Evolutionary conservation across 2,888 invertebrate species (phyloP).

Genomic region (Caenorhabditis sp.): DNA sequence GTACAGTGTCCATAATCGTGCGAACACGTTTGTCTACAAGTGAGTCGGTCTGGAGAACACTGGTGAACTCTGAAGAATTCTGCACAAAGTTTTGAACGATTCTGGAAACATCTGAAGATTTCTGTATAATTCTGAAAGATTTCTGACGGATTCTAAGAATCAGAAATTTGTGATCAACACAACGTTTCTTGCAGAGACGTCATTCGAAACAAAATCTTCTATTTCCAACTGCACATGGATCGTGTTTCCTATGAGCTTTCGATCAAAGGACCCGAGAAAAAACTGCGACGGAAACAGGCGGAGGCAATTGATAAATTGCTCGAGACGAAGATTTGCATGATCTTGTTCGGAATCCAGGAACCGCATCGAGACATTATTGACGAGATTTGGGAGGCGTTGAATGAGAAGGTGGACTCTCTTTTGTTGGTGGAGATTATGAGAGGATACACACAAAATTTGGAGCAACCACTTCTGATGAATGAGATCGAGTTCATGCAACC

Average conservation of each 20-base stretch:
- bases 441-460: constrained; percentile 72
- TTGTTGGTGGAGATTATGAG: constrained; percentile 64
- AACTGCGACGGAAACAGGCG: constrained; percentile 28
- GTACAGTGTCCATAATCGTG: constrained; percentile 69
- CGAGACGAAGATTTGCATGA: constrained; percentile 53
- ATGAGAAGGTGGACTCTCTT: constrained; percentile 60
- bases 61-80: no score
- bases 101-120: no score
- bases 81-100: no score
- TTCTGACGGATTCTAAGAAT: no score
- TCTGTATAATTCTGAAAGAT: not conserved
- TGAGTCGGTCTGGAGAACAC: constrained; percentile 12
- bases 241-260: constrained; percentile 60
- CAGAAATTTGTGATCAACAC: no score
- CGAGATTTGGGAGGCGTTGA: constrained; percentile 31
- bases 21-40: constrained; percentile 70
- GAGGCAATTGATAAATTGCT: constrained; percentile 9
- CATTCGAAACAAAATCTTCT: constrained; percentile 70
- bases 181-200: constrained; percentile 65
- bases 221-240: constrained; percentile 75
- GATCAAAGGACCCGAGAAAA: constrained; percentile 30
- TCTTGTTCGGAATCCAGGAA: constrained; percentile 35
- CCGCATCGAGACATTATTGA: constrained; percentile 48
- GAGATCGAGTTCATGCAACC: constrained; percentile 83
- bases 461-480: constrained; percentile 67